phyloP scores from a whole-genome alignment of 2,113 vertebrate genomes.

The Lepisosteus osseus region DNA sequence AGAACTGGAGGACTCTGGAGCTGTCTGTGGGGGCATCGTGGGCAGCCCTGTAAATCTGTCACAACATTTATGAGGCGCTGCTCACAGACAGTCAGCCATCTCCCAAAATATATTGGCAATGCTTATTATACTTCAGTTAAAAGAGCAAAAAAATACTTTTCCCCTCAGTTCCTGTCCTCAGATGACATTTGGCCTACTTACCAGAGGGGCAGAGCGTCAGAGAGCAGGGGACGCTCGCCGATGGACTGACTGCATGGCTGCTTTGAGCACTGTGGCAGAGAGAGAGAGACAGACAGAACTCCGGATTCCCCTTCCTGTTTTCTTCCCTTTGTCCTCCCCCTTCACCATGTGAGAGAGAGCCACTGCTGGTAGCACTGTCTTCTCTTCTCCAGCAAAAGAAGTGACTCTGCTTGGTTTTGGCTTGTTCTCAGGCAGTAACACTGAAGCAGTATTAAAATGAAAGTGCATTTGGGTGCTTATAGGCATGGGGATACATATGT shows the following conservation, averaged over 20 bases:
- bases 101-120: background rate
- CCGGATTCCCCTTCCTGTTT: background rate
- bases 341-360: constrained; percentile 31
- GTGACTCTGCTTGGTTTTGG: too few relatives aligned
- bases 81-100: constrained; percentile 16
- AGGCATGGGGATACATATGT: too few relatives aligned
- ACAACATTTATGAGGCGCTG: background rate
- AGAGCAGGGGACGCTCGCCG: background rate
- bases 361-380: background rate
- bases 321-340: constrained; percentile 32
- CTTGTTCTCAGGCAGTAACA: too few relatives aligned
- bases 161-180: constrained; percentile 48
- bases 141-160: background rate
- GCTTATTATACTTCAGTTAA: background rate
- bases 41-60: too few relatives aligned
- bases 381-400: too few relatives aligned
- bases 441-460: too few relatives aligned
- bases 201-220: constrained; percentile 38
- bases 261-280: constrained; percentile 19
- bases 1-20: too few relatives aligned
- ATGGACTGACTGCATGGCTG: constrained; percentile 21
- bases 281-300: constrained; percentile 1
- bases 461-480: too few relatives aligned
- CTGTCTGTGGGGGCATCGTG: too few relatives aligned
- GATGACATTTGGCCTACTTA: constrained; percentile 68